phyloP scores from a whole-genome alignment of 2,113 vertebrate genomes.

The Sakesphorus luctuosus region DNA sequence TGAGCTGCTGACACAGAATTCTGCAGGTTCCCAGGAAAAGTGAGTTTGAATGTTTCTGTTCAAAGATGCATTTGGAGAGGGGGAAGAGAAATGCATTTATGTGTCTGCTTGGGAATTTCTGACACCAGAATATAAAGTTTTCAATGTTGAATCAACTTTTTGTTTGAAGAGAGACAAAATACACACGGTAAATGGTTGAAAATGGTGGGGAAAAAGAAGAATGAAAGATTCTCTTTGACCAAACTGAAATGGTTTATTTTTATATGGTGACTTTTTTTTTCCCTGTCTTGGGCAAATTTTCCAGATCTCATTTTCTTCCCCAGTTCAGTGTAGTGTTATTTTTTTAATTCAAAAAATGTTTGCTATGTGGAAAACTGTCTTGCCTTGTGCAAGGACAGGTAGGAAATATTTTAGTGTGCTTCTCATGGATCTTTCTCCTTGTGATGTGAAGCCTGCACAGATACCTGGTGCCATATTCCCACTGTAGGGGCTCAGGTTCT shows the following conservation, averaged over 20 bases:
- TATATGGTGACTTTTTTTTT: background rate
- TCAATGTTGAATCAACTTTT: background rate
- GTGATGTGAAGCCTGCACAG: background rate
- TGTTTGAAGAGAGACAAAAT: background rate
- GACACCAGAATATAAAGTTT: background rate
- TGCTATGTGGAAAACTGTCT: background rate
- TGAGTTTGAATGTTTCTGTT: background rate
- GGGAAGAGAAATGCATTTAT: background rate
- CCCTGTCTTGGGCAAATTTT: background rate
- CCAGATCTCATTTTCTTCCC: background rate
- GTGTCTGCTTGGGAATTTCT: background rate
- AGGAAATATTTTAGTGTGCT: background rate
- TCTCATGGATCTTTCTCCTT: background rate
- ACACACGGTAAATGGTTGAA: background rate
- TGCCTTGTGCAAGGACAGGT: background rate
- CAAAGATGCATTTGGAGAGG: background rate
- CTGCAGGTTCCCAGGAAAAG: background rate
- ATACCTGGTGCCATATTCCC: background rate
- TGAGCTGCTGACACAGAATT: background rate
- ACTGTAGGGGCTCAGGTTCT: background rate
- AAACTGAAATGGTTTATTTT: background rate
- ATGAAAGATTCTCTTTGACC: background rate
- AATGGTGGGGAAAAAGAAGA: background rate
- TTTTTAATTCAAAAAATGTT: background rate
- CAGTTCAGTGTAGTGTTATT: background rate